Base-by-base conservation (phyloP, 1,140 invertebrate species). In the Vanessa atalanta region DNA sequence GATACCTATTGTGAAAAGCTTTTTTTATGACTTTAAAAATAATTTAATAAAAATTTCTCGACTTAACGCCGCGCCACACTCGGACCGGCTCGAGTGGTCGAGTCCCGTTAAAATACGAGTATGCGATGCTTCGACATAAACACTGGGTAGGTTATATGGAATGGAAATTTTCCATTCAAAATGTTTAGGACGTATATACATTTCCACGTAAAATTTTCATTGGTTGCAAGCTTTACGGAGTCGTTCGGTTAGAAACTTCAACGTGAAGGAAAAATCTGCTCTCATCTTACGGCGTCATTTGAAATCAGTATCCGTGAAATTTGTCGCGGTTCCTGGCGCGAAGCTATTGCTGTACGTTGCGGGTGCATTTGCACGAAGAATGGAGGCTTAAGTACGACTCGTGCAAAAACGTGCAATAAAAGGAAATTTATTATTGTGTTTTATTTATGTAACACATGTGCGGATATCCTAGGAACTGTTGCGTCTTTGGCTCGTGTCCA, bases 231-330 rank as follows among this genome's bases (percentile, higher is more conserved):
- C 81, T 82, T 80, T 78, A 81, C 79, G 76, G 66, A 84, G 75
- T 83, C 85, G 81, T 87, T 89, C 87, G 80, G 82, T 81, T 86
- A 83, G 87, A 89, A 90, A 88, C 84, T 88, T 87, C 79, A 76
- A 79, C 83, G 80, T 70, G 79, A 77, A 78, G 79, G 83, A 86
- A 82, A 88, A 89, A 87, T 88, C 83, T 83, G 78, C 78, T 81
- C 81, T 76, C 85, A 75, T 88, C 84, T 89, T 84, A 84, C 77
- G 77, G 83, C 81, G 77, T 88, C 89, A 88, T 92, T 89, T 86
- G 84, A 76, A 92, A 72, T 87, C 88, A 88, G 81, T 84, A 76
- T 61, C 86, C 89, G 89, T 92, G 86, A 92, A 92, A 92, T 92
- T 90, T 83, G 87, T 84, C 84, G 83, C 82, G 84, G 85, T 84